These are phyloP conservation scores for Apotomis betuletana DNA, from an alignment of 2,888 invertebrate species.

Conservation along the genomic window DNA sequence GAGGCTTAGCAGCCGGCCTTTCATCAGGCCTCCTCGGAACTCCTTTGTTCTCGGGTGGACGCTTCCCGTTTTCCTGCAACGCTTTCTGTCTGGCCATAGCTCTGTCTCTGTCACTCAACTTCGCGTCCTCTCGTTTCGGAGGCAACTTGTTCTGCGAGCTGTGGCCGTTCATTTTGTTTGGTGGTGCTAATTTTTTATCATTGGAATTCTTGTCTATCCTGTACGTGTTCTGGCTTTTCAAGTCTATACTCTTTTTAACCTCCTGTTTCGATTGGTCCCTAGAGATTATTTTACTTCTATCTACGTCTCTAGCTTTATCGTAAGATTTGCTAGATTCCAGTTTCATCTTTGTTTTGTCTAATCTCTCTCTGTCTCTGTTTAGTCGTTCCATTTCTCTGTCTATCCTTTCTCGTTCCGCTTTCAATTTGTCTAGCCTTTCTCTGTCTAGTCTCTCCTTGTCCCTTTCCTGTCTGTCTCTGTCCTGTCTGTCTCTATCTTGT, in stretches of 20 bases:
- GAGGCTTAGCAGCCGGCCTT: constrained; percentile 51
- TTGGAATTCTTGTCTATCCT: constrained; percentile 78
- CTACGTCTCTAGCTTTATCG: constrained; percentile 56
- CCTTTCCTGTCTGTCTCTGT: constrained; percentile 58
- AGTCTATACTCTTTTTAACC: constrained; percentile 72
- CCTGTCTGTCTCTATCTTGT: constrained; percentile 54
- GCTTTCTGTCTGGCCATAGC: constrained; percentile 55
- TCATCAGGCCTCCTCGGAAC: constrained; percentile 62
- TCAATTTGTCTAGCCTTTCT: constrained; percentile 70
- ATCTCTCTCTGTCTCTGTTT: constrained; percentile 68
- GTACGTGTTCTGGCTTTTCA: constrained; percentile 77
- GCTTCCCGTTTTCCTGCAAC: constrained; percentile 55
- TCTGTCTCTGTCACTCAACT: constrained; percentile 60
- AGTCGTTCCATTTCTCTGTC: constrained; percentile 74
- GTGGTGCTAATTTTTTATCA: constrained; percentile 59
- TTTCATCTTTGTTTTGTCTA: constrained; percentile 72
- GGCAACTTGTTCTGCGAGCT: constrained; percentile 63
- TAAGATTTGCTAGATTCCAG: constrained; percentile 59
- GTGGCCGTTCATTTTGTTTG: constrained; percentile 66
- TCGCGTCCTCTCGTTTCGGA: constrained; percentile 61
- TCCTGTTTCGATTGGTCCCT: constrained; percentile 57
- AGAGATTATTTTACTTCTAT: constrained; percentile 61
- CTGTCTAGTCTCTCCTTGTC: constrained; percentile 62
- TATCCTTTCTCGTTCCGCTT: constrained; percentile 73
- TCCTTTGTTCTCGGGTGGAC: constrained; percentile 55